A percentile compares a stretch with the other conserved stretches of the same genome.
phyloP scores from a whole-genome alignment of 1,140 invertebrate genomes.

The Conus betulinus region DNA sequence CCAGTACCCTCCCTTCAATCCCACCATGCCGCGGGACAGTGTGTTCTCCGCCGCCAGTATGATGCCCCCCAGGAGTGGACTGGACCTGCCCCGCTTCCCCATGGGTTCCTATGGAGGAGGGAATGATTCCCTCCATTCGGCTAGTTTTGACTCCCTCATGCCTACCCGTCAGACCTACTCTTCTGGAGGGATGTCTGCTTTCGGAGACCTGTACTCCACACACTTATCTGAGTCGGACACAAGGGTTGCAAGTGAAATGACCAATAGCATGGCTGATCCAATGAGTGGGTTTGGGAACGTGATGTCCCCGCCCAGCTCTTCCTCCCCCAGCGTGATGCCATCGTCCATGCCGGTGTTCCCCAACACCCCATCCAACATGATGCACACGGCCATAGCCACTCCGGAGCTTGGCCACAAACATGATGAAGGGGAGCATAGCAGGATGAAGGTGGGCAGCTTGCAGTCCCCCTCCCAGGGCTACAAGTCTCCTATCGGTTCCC shows the following conservation, averaged over 20 bases:
- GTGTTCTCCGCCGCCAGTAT: slow-evolving; percentile 24
- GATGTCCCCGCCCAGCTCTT: slow-evolving; percentile 35
- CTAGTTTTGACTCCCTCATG: slow-evolving; percentile 18
- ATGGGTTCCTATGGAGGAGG: not conserved
- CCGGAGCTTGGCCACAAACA: not conserved
- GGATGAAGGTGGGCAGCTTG: not conserved
- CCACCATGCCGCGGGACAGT: not conserved
- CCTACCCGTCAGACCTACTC: slow-evolving; percentile 17
- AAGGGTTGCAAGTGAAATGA: not conserved
- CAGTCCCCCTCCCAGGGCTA: slow-evolving; percentile 18
- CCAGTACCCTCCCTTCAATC: slow-evolving; percentile 20
- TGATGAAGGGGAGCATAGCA: slow-evolving; percentile 21
- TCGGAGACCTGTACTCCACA: slow-evolving; percentile 15
- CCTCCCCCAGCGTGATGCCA: slow-evolving; percentile 10
- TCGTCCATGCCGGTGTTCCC: slow-evolving; percentile 32
- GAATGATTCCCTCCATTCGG: not conserved
- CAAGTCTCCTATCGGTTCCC: slow-evolving; percentile 23
- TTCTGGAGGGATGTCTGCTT: slow-evolving; percentile 20
- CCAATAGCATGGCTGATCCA: slow-evolving; percentile 37
- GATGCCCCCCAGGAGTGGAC: slow-evolving; percentile 5
- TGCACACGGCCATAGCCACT: not conserved
- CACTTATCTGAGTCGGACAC: slow-evolving; percentile 4
- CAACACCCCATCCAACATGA: slow-evolving; percentile 28
- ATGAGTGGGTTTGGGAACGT: slow-evolving; percentile 51
- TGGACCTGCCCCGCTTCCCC: slow-evolving; percentile 39